Base-by-base conservation (phyloP, 2,797 vertebrate species). In the Rhynchotus rufescens region DNA sequence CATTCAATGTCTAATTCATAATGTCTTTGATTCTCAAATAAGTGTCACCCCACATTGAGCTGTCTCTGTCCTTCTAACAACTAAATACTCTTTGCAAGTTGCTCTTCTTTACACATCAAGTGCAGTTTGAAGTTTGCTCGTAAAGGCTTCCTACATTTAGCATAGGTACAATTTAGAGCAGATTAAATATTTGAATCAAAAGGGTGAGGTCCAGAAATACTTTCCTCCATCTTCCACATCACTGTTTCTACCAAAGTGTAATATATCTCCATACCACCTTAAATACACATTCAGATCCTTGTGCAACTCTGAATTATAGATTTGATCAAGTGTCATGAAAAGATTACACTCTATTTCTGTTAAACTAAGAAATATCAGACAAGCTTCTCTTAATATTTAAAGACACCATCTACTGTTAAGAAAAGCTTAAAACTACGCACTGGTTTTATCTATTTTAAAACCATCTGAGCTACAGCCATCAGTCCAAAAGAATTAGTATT, bases 371-470 rank as follows among this genome's bases (percentile, higher is more conserved):
- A 86, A 93, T 92, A 83, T 67, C 75, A 91, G 89, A 83, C 62
- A 93, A 83, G 45, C 28, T 93, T 86, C 76, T 68, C 49, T 95
- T 94, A 89, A 77, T 93, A 92, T 94, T 95, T 94, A 85, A 92
- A 95, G 84, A 92, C 72, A 86, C 49, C 40, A 34, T 83, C 73
- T 92, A 84, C 81, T 87, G 38, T 34, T 74, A 72, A 60, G 47
- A 91, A 69, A 95, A 94, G 49, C 89, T 92, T 91, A 91, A 92
- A 92, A 72, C 68, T 88, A 84, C 90, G 66, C 62, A 65, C 28
- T 87, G 52, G 45, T 94, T 96, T 95, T 91, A 91, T 92, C 82
- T 93, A 25, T 84, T 91, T 82, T n/a, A 49, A 92, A 94, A 94
- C 89, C 22, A 85, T 77, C 92, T 66, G 54, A 79, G 81, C 57